Base-by-base conservation (phyloP, 2,797 vertebrate species). In the Tamandua tetradactyla region DNA sequence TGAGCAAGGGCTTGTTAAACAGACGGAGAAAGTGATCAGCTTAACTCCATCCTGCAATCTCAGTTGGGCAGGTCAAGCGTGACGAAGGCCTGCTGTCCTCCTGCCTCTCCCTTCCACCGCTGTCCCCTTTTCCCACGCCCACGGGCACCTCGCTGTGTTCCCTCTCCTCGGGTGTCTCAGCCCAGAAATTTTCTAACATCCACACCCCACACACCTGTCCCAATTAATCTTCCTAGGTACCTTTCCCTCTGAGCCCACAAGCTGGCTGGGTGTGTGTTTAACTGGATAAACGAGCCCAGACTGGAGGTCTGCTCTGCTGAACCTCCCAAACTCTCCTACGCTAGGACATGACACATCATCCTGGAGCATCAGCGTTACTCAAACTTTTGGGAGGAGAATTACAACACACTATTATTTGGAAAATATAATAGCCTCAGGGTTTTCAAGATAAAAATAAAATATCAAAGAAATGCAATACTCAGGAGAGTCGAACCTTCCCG, bases 381-480 rank as follows among this genome's bases (percentile, higher is more conserved):
- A 61, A 66, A 32, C 55, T 68, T 61, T 64, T 62, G 5, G 23
- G 40, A 3, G 7, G 7, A 7, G 2, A 40, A 59, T 32, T 23
- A n/a, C 4, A 32, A 42, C 27, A 44, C 68, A 17, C 23, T 44
- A 57, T 52, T 72, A 80, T 87, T 85, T 40, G 52, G 68, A 90
- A 84, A 88, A 75, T 20, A 80, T 44, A 89, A 79, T 90, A 75
- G 37, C 71, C 14, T 61, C 23, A 59, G 84, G 52, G 62, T 42
- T 79, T 82, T 92, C 40, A 79, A 79, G 93, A 72, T 40, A 69
- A 89, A 95, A 68, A 74, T 25, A 66, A 80, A 81, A 44, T 49
- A 66, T 62, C 55, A 74, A 76, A 69, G 84, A 94, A 72, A 57
- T 12, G 15, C 42, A 78, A 64, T 7, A 49, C 8, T 81, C 44